A percentile compares a stretch with the other conserved stretches of the same genome.
Conservation (phyloP, 2,797 vertebrate genomes). For the Sebastolobus alascanus region DNA sequence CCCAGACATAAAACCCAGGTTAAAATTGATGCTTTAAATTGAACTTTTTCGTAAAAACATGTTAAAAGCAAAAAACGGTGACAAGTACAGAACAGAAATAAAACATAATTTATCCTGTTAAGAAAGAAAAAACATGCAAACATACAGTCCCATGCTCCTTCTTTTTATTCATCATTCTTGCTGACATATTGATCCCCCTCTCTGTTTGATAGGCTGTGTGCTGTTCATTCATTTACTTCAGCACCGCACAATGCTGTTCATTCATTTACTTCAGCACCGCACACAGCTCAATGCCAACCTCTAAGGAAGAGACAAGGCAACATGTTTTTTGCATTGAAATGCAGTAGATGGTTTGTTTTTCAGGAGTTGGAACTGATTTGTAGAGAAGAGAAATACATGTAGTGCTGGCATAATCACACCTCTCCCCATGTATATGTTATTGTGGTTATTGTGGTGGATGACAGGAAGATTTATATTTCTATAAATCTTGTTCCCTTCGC, state of each 20-base stretch:
- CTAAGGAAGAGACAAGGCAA: not conserved
- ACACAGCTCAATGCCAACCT: not conserved
- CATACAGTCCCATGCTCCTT: not conserved
- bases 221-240: constrained; percentile 12
- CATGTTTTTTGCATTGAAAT: not conserved
- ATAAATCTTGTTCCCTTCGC: constrained; percentile 11
- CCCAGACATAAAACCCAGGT: not conserved
- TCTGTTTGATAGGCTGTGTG: constrained; percentile 15
- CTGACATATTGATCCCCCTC: constrained; percentile 22
- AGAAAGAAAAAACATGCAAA: not conserved
- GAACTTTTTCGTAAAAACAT: not conserved
- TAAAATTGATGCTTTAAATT: not conserved
- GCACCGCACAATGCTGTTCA: not conserved
- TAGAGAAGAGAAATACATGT: too few species aligned
- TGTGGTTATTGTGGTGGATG: not conserved
- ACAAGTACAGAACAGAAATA: too few species aligned
- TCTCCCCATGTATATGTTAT: not conserved
- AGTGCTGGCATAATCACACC: not conserved
- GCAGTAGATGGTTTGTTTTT: not conserved
- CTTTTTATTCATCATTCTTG: not conserved
- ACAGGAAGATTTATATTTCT: constrained; percentile 6
- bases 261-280: constrained; percentile 5
- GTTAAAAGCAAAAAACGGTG: not conserved
- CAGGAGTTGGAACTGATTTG: not conserved
- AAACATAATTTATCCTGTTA: not conserved